A percentile compares a stretch with the other conserved stretches of the same genome.
These are phyloP conservation scores for Echinops telfairi DNA, from an alignment of 2,113 vertebrate species.

Conservation along the genomic window DNA sequence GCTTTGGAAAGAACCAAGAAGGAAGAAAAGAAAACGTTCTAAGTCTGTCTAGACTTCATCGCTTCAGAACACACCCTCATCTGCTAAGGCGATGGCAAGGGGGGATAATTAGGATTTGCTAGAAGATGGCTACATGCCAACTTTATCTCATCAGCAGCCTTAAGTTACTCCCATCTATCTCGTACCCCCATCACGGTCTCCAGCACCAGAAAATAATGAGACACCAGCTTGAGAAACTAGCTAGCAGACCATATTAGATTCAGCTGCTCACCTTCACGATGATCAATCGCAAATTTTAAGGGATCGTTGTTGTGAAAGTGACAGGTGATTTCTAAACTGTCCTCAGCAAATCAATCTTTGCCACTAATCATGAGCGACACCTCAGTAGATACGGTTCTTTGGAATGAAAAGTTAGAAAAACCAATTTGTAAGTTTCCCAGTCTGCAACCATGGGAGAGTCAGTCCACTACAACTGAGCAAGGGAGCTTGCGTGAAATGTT, in stretches of 20 bases:
- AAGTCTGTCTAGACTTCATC: slow-evolving; percentile 77
- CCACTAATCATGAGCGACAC: slow-evolving; percentile 35
- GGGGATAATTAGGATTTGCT: slow-evolving; percentile 74
- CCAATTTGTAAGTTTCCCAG: not conserved
- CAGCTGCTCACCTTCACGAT: not conserved
- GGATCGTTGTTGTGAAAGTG: slow-evolving; percentile 19
- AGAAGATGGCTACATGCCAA: slow-evolving; percentile 70
- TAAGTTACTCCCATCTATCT: slow-evolving; percentile 21
- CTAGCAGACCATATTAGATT: slow-evolving; percentile 34
- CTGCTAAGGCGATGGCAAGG: slow-evolving; percentile 65
- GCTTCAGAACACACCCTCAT: slow-evolving; percentile 75
- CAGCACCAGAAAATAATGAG: slow-evolving; percentile 65
- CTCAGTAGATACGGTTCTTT: slow-evolving; percentile 3
- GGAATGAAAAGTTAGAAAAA: slow-evolving; percentile 24
- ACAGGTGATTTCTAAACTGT: slow-evolving; percentile 62
- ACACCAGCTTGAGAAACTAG: slow-evolving; percentile 50
- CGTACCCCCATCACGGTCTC: slow-evolving; percentile 28
- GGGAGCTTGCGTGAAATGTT: not conserved
- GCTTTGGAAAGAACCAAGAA: slow-evolving; percentile 64
- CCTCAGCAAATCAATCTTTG: slow-evolving; percentile 42
- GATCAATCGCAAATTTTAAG: not conserved
- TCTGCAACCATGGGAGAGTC: not conserved
- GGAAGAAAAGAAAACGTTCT: slow-evolving; percentile 1
- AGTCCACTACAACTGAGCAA: not conserved
- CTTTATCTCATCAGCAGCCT: slow-evolving; percentile 35